phyloP scores from a whole-genome alignment of 2,888 invertebrate genomes.

The Boloria euphrosyne region DNA sequence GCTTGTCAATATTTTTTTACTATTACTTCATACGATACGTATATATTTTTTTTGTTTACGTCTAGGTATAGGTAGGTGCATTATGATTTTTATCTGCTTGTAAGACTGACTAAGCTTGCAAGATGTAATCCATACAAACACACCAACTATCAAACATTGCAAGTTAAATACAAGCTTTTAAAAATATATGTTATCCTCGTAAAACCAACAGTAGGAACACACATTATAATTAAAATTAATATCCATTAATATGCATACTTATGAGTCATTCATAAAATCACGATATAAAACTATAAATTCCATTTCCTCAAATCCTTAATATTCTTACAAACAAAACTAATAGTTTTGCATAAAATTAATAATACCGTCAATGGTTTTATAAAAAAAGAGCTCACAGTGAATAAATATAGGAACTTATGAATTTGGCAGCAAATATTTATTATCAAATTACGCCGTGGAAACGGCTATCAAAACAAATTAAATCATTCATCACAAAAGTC shows the following conservation, averaged over 20 bases:
- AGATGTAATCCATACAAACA: too few species aligned
- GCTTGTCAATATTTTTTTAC: too few species aligned
- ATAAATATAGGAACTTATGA: not conserved
- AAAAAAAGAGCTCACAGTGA: slow-evolving; percentile 4
- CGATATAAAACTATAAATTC: slow-evolving; percentile 10
- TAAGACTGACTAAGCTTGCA: too few species aligned
- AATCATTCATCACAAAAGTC: slow-evolving; percentile 15
- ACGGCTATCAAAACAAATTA: slow-evolving; percentile 13
- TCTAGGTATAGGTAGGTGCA: too few species aligned
- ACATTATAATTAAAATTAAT: slow-evolving; percentile 2
- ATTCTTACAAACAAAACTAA: not conserved
- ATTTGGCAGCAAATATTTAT: not conserved
- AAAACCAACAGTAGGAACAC: not conserved
- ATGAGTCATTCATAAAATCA: slow-evolving; percentile 6
- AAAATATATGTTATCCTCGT: slow-evolving; percentile 1
- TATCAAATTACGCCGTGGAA: not conserved
- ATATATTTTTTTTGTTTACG: too few species aligned
- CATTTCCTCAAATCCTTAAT: slow-evolving; percentile 16
- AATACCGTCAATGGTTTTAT: slow-evolving; percentile 6
- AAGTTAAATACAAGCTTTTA: slow-evolving; percentile 7
- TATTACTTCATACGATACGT: too few species aligned
- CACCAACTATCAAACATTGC: not conserved
- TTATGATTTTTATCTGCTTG: too few species aligned
- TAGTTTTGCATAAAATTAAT: slow-evolving; percentile 12
- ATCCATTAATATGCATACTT: slow-evolving; percentile 10